A percentile compares a stretch with the other conserved stretches of the same genome.
Evolutionary conservation across 1,140 invertebrate genomes (phyloP).

Genomic region (Anoplolepis gracilipes): DNA sequence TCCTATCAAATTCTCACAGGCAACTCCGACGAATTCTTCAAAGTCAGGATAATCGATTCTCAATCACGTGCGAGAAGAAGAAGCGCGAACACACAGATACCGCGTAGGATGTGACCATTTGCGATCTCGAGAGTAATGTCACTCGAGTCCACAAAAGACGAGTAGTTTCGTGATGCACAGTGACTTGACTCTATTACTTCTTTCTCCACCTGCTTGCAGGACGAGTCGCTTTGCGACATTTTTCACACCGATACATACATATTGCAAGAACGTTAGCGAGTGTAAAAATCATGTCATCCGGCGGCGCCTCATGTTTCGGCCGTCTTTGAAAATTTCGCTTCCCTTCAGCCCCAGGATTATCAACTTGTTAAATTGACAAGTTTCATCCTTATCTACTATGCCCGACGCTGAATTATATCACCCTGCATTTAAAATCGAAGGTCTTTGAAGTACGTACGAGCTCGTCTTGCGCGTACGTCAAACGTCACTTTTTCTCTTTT

Average conservation of each 20-base stretch:
- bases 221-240: constrained; percentile 23
- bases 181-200: constrained; percentile 16
- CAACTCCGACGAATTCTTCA: constrained; percentile 22
- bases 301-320: constrained; percentile 7
- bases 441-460: constrained; percentile 24
- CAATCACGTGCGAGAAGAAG: neutral
- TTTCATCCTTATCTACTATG: constrained; percentile 11
- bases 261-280: neutral
- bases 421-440: neutral
- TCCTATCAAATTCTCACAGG: constrained; percentile 34
- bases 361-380: constrained; percentile 5
- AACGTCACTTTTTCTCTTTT: constrained; percentile 23
- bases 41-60: constrained; percentile 13
- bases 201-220: neutral
- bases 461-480: constrained; percentile 20
- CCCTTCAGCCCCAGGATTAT: constrained; percentile 33
- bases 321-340: constrained; percentile 63
- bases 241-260: neutral
- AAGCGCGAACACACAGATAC: neutral
- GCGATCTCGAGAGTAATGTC: constrained; percentile 28
- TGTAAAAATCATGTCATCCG: constrained; percentile 25
- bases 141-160: constrained; percentile 4
- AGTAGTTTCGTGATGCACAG: constrained; percentile 52
- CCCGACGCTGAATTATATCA: neutral
- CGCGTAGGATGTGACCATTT: constrained; percentile 3